Percentiles rank a stretch among this genome's conserved stretches.
Evolutionary conservation across 2,888 invertebrate genomes (phyloP).

Genomic region (Yponomeuta cagnagella): DNA sequence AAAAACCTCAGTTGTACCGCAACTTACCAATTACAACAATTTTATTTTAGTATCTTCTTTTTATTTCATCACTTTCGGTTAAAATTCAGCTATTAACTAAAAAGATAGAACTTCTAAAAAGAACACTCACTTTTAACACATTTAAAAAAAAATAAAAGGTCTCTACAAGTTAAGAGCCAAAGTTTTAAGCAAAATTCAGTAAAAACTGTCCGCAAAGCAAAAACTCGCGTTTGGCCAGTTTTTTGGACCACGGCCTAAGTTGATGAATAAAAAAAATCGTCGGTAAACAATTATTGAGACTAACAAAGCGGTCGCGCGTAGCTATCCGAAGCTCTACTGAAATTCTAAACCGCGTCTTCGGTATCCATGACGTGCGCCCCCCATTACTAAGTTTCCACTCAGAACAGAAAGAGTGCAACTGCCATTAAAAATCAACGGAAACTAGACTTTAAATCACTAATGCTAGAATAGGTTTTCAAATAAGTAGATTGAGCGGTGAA

Average conservation of each 20-base stretch:
- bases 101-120: constrained; percentile 11
- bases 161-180: neutral
- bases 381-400: constrained; percentile 70
- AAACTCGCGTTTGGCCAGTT: constrained; percentile 13
- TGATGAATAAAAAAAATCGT: constrained; percentile 46
- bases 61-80: constrained; percentile 20
- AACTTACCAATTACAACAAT: constrained; percentile 51
- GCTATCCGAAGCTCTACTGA: constrained; percentile 76
- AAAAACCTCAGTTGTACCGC: constrained; percentile 37
- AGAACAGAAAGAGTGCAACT: constrained; percentile 34
- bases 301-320: constrained; percentile 71
- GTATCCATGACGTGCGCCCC: constrained; percentile 74
- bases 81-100: constrained; percentile 28
- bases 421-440: constrained; percentile 15
- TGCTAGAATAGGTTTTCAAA: constrained; percentile 30
- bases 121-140: constrained; percentile 11
- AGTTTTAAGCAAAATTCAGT: constrained; percentile 10
- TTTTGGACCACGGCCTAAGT: constrained; percentile 25
- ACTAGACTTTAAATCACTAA: neutral
- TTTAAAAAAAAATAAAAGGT: neutral
- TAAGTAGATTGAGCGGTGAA: constrained; percentile 23
- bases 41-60: constrained; percentile 11
- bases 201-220: neutral
- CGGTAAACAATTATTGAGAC: constrained; percentile 65
- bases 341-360: constrained; percentile 74